These are phyloP conservation scores for Yponomeuta malinellus DNA, from an alignment of 2,888 invertebrate species.

Conservation along the genomic window DNA sequence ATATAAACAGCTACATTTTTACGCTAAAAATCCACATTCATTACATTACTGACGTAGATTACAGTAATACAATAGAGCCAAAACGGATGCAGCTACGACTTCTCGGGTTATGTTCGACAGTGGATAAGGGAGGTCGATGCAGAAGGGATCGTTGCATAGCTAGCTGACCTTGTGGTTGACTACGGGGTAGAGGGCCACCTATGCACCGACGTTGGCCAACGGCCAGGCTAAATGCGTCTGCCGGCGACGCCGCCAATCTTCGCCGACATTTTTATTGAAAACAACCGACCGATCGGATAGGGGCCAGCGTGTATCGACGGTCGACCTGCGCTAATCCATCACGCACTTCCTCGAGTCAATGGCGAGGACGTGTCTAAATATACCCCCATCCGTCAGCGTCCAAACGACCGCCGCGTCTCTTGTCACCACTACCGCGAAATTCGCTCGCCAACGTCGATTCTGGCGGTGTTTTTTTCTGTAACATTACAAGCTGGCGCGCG, in stretches of 20 bases:
- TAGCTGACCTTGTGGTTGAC: conserved; percentile 55
- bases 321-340: conserved; percentile 63
- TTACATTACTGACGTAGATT: conserved; percentile 9
- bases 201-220: conserved; percentile 59
- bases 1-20: conserved; percentile 21
- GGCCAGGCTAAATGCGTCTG: conserved; percentile 68
- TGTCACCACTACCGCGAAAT: conserved; percentile 30
- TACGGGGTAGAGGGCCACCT: conserved; percentile 49
- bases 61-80: not conserved
- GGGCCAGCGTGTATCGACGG: conserved; percentile 51
- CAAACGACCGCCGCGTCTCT: conserved; percentile 26
- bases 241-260: conserved; percentile 57
- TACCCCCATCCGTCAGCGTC: conserved; percentile 51
- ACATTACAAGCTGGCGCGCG: conserved; percentile 37
- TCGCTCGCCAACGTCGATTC: conserved; percentile 30
- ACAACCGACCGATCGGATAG: conserved; percentile 60
- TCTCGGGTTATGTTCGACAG: not conserved
- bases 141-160: conserved; percentile 9
- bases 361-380: conserved; percentile 69
- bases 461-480: conserved; percentile 27
- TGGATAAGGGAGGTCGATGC: not conserved
- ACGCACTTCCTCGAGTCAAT: conserved; percentile 65
- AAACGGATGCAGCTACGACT: not conserved
- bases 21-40: conserved; percentile 8
- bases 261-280: conserved; percentile 70